Conservation (phyloP, 2,797 vertebrate genomes). For the Gymnopithys bicolor region DNA sequence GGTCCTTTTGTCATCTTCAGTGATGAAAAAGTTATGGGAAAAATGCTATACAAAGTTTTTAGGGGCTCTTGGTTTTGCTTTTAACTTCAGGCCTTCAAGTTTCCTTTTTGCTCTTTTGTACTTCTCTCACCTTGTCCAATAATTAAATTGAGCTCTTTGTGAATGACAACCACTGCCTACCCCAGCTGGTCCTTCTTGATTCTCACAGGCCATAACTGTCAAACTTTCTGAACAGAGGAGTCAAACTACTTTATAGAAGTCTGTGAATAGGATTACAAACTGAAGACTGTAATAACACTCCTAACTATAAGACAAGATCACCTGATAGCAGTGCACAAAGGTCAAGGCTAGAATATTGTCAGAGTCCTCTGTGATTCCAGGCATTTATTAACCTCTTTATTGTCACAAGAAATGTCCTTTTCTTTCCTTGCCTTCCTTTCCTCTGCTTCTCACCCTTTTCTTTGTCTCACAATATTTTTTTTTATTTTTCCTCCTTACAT, state of each 20-base stretch:
- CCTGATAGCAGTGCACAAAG: background rate
- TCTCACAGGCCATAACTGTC: background rate
- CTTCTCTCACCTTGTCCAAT: background rate
- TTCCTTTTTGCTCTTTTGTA: background rate
- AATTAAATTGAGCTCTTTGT: background rate
- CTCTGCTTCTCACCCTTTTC: background rate
- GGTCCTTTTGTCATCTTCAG: background rate
- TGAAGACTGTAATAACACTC: background rate
- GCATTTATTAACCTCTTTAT: background rate
- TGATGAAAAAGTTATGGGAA: background rate
- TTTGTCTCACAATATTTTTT: background rate
- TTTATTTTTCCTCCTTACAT: background rate
- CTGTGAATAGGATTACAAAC: background rate
- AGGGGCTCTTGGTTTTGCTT: fast-evolving
- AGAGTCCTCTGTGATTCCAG: background rate
- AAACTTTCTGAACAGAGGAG: background rate
- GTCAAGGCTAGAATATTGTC: background rate
- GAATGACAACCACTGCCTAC: background rate
- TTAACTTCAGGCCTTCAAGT: background rate
- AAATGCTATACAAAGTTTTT: background rate
- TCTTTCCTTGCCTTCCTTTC: background rate
- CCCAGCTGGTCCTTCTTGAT: background rate
- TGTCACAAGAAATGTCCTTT: background rate
- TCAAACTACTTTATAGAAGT: background rate
- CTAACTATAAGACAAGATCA: background rate